Evolutionary conservation across 2,797 vertebrate genomes (phyloP).

Genomic region (Hipposideros larvatus): DNA sequence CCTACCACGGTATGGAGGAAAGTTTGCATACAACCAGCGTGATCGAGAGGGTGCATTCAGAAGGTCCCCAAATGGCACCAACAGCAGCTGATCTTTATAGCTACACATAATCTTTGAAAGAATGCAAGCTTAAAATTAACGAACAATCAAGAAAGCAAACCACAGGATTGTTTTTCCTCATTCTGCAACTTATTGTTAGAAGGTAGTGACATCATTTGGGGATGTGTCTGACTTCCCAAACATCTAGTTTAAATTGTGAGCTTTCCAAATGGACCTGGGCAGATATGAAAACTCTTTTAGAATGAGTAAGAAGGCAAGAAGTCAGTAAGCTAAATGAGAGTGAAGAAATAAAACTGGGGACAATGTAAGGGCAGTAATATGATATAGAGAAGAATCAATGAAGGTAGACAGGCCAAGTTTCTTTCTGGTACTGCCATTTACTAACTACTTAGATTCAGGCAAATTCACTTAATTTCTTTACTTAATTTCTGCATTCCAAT

Average conservation of each 20-base stretch:
- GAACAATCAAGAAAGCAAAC: neutral
- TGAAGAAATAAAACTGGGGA: slow-evolving; percentile 15
- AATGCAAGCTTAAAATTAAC: neutral
- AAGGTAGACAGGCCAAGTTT: neutral
- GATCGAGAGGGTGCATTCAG: neutral
- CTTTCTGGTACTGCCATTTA: neutral
- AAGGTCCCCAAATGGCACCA: neutral
- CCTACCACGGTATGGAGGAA: neutral
- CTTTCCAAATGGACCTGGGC: neutral
- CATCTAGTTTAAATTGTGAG: neutral
- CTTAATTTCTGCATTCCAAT: neutral
- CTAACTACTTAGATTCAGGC: neutral
- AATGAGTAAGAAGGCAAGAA: neutral
- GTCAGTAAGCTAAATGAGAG: neutral
- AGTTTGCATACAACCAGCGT: neutral
- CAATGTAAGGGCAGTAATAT: neutral
- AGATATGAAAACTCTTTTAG: neutral
- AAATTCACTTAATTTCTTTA: neutral
- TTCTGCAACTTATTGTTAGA: neutral
- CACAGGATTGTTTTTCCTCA: neutral
- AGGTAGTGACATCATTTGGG: neutral
- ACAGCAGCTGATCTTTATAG: neutral
- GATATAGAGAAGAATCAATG: neutral
- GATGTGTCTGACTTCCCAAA: neutral
- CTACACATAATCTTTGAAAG: neutral